A percentile compares a stretch with the other conserved stretches of the same genome.
phyloP scores from a whole-genome alignment of 2,113 vertebrate species.

The Dendropsophus ebraccatus region DNA sequence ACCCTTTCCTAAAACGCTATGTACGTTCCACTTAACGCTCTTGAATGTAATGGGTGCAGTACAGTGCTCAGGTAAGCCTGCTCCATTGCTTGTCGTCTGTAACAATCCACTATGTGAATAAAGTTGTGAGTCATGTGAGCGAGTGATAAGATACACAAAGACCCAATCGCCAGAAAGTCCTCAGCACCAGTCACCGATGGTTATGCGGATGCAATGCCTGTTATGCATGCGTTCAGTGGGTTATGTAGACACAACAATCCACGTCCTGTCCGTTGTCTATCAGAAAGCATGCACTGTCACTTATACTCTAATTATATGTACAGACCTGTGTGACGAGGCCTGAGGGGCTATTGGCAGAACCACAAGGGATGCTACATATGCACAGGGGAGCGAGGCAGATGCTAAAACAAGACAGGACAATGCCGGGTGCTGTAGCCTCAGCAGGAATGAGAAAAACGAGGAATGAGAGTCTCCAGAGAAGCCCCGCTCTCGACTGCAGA shows the following conservation, averaged over 20 bases:
- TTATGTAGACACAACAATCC: background rate
- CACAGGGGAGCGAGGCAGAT: background rate
- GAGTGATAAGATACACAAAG: background rate
- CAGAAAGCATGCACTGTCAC: background rate
- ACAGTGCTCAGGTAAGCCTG: background rate
- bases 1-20: slow-evolving; percentile 23
- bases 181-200: background rate
- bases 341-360: background rate
- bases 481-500: no score
- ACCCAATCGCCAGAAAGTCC: background rate
- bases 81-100: slow-evolving; percentile 4
- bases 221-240: background rate
- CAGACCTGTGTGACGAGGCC: background rate
- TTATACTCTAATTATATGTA: background rate
- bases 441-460: background rate
- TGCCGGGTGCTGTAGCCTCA: background rate
- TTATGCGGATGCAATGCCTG: background rate
- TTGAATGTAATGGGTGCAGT: background rate
- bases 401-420: background rate
- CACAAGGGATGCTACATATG: background rate
- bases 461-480: no score
- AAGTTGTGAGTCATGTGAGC: background rate
- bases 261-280: background rate
- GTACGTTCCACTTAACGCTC: background rate
- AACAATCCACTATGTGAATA: slow-evolving; percentile 27